These are phyloP conservation scores for Apeltes quadracus DNA, from an alignment of 2,113 vertebrate species.

Conservation along the genomic window DNA sequence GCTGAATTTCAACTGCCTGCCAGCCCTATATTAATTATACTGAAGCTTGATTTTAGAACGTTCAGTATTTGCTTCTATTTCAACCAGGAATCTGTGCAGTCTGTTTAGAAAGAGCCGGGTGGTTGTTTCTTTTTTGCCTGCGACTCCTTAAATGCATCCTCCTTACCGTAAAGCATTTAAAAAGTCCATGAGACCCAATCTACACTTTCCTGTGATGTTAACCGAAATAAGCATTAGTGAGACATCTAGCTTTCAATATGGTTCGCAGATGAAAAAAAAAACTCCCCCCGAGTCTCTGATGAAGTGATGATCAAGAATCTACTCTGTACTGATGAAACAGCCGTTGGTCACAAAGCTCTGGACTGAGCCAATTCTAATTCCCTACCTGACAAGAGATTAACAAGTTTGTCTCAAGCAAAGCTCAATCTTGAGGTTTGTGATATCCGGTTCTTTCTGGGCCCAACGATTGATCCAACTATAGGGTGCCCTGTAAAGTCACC, in stretches of 20 bases:
- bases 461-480: constrained; percentile 36
- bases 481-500: constrained; percentile 22
- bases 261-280: constrained; percentile 33
- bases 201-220: constrained; percentile 2
- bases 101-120: constrained; percentile 12
- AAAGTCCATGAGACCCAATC: constrained; percentile 1
- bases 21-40: constrained; percentile 14
- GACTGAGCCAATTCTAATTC: constrained; percentile 3
- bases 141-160: constrained; percentile 12
- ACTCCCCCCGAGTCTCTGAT: constrained; percentile 8
- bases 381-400: constrained; percentile 1
- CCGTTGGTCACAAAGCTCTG: constrained; percentile 47
- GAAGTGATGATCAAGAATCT: not conserved
- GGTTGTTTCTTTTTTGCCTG: constrained; percentile 17
- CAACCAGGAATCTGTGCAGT: constrained; percentile 1
- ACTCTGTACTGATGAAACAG: constrained; percentile 12
- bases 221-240: not conserved
- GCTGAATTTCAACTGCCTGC: not conserved
- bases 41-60: not conserved
- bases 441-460: constrained; percentile 18
- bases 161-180: not conserved
- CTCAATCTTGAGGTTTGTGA: constrained; percentile 36
- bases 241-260: constrained; percentile 8
- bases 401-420: not conserved
- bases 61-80: constrained; percentile 7